A percentile compares a stretch with the other conserved stretches of the same genome.
Conservation (phyloP, 2,113 vertebrate species). For the Lasiurus borealis region DNA sequence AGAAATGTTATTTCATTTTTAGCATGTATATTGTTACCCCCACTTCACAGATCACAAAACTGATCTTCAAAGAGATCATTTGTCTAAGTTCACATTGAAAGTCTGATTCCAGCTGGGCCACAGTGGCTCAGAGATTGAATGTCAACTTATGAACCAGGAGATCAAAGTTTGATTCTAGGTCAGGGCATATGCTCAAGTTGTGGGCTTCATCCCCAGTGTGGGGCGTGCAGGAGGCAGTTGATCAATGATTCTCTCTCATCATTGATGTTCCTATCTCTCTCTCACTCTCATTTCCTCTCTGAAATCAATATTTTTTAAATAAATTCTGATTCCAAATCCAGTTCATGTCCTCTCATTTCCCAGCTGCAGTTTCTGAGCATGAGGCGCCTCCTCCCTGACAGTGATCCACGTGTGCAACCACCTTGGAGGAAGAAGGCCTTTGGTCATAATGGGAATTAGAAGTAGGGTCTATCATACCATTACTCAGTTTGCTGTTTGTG, state of each 20-base stretch:
- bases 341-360: background rate
- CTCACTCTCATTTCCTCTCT: no score
- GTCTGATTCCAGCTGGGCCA: background rate
- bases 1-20: background rate
- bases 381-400: background rate
- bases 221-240: no score
- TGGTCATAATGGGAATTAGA: background rate
- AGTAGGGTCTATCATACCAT: background rate
- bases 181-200: no score
- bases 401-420: background rate
- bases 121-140: no score
- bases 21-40: background rate
- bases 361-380: background rate
- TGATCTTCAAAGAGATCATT: background rate
- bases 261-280: no score
- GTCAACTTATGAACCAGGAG: no score
- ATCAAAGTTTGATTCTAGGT: no score
- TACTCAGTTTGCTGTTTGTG: background rate
- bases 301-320: no score
- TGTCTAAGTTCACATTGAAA: background rate
- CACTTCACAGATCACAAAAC: background rate
- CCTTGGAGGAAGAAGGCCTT: background rate
- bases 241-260: no score
- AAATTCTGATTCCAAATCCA: background rate
- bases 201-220: no score